Evolutionary conservation across 2,113 vertebrate genomes (phyloP), one percentile per base, ranked within the genome.

Genomic region (Copsychus sechellarum): DNA sequence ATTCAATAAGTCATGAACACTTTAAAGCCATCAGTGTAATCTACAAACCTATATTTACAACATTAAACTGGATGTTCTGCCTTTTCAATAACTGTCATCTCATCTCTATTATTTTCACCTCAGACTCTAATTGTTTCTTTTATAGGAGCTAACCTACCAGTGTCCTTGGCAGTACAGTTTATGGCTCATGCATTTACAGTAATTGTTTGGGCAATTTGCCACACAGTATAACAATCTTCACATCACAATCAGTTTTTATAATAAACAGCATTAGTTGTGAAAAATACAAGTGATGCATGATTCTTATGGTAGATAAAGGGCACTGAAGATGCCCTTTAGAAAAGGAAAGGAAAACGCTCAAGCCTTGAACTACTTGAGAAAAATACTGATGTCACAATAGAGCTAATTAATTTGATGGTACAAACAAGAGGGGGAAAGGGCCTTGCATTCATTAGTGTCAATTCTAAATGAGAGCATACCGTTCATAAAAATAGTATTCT

Each of bases 81-180:
- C 88, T 94, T 97, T 97, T 95, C 86, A 95, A 78, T 95, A 96
- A 96, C 86, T 97, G 86, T 97, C 92, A 96, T 91, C 79, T 95
- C 83, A 95, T 97, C 73, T 92, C 89, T 96, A 86, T 95, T 96
- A 93, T 95, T 97, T 97, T 97, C 95, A 97, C 94, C 90, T 97
- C 93, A 96, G 91, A 95, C 78, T 90, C 95, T 97, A 97, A 97
- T 97, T 97, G 93, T 97, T 96, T 97, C 93, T 96, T 98, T 98
- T 97, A 97, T 96, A 93, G 74, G 53, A 91, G 90, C 90, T 96
- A 96, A 96, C 92, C 88, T 96, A 90, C 89, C 83, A 90, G 83
- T 96, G 91, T 97, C 94, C 95, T 97, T 97, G 90, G 87, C 87
- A 94, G 89, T 95, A 88, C 71, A 93, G 78, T 97, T 97, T 97